Conservation (phyloP, 2,888 invertebrate species). For the Lithophane leautieri region DNA sequence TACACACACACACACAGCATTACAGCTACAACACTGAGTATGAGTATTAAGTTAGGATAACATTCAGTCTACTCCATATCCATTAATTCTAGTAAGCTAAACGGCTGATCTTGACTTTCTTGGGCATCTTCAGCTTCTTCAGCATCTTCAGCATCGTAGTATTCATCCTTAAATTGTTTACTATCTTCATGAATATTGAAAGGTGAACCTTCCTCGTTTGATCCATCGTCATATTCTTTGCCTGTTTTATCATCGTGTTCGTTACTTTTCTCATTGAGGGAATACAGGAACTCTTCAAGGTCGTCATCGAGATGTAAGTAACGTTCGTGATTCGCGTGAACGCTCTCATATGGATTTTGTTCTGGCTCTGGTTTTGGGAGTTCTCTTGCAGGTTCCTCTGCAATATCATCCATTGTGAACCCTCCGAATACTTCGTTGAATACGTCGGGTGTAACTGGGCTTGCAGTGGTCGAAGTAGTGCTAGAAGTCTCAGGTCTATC, state of each 20-base stretch:
- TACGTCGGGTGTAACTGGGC: slow-evolving; percentile 73
- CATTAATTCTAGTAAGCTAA: slow-evolving; percentile 85
- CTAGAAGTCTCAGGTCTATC: slow-evolving; percentile 42
- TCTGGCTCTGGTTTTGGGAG: slow-evolving; percentile 60
- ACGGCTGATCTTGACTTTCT: slow-evolving; percentile 76
- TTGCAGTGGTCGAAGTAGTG: slow-evolving; percentile 69
- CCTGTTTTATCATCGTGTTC: slow-evolving; percentile 63
- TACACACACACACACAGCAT: slow-evolving; percentile 66
- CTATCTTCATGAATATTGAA: slow-evolving; percentile 62
- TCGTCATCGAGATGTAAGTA: slow-evolving; percentile 80
- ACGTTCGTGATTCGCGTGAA: slow-evolving; percentile 74
- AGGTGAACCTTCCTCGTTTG: slow-evolving; percentile 33
- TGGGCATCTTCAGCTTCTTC: slow-evolving; percentile 60
- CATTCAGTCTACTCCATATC: slow-evolving; percentile 86
- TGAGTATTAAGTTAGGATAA: slow-evolving; percentile 67
- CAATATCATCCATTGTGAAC: slow-evolving; percentile 75
- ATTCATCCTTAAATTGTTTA: slow-evolving; percentile 68
- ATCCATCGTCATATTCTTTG: slow-evolving; percentile 68
- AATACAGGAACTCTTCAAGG: slow-evolving; percentile 81
- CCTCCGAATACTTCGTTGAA: slow-evolving; percentile 80
- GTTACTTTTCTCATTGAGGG: slow-evolving; percentile 72
- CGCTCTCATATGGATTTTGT: slow-evolving; percentile 74
- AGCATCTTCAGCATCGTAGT: slow-evolving; percentile 62
- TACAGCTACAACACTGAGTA: slow-evolving; percentile 73
- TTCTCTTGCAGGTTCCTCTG: slow-evolving; percentile 64